Evolutionary conservation across 2,888 invertebrate species (phyloP).

Genomic region (Rosalia funebris): DNA sequence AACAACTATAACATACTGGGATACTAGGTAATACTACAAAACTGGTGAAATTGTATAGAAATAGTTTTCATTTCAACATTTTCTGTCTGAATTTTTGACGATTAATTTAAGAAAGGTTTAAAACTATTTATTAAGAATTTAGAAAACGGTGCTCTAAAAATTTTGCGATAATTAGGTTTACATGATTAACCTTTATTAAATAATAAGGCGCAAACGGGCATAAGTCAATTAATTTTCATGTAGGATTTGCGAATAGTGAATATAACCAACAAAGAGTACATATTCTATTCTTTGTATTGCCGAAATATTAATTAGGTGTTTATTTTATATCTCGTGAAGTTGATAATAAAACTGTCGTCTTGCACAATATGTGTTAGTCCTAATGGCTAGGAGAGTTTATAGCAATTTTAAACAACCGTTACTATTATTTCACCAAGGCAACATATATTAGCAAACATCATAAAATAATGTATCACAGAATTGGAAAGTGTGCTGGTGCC

Average conservation of each 20-base stretch:
- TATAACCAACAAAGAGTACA: slow-evolving; percentile 16
- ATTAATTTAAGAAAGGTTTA: too few species aligned
- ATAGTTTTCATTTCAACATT: too few species aligned
- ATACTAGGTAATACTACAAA: too few species aligned
- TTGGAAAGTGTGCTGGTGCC: background rate
- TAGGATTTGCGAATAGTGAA: slow-evolving; percentile 15
- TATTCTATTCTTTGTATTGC: slow-evolving; percentile 13
- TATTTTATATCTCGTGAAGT: slow-evolving; percentile 13
- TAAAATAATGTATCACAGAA: slow-evolving; percentile 1
- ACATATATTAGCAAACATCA: slow-evolving; percentile 1
- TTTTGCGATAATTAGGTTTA: too few species aligned
- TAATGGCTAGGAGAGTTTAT: slow-evolving; percentile 21
- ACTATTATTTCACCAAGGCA: slow-evolving; percentile 18
- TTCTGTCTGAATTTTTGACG: too few species aligned
- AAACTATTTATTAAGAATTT: too few species aligned
- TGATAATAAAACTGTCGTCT: slow-evolving; percentile 12
- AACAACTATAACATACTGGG: too few species aligned
- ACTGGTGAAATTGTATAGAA: too few species aligned
- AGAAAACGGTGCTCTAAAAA: too few species aligned
- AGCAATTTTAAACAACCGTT: slow-evolving; percentile 22
- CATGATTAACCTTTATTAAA: too few species aligned
- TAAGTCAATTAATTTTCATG: slow-evolving; percentile 3
- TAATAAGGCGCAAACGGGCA: too few species aligned
- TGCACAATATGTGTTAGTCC: slow-evolving; percentile 13
- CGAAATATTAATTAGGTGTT: slow-evolving; percentile 20